phyloP scores from a whole-genome alignment of 2,888 invertebrate species.

The Oithona nana region DNA sequence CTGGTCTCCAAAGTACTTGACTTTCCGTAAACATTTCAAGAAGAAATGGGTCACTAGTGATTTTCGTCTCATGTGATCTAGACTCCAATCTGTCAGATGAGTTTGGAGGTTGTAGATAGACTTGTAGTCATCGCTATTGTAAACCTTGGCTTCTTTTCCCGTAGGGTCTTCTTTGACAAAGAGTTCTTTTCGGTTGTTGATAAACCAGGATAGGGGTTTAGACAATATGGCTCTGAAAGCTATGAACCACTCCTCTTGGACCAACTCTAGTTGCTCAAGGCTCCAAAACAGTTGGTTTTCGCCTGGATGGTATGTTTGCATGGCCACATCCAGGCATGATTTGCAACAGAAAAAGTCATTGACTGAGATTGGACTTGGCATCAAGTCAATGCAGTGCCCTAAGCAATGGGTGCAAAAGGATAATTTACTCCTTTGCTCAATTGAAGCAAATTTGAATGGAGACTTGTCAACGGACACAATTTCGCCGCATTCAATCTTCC shows the following conservation, averaged over 20 bases:
- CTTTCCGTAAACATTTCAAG: neutral
- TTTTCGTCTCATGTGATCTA: neutral
- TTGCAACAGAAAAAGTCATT: neutral
- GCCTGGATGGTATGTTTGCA: neutral
- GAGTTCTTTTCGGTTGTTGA: neutral
- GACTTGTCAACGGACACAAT: neutral
- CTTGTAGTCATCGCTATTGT: no score
- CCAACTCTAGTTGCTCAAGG: neutral
- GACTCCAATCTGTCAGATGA: neutral
- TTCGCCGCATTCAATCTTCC: neutral
- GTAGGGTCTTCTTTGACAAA: neutral
- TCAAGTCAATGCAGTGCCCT: neutral
- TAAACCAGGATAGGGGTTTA: neutral
- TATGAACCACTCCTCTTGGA: neutral
- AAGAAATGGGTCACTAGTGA: neutral
- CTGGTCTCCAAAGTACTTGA: neutral
- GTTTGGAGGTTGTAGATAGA: neutral
- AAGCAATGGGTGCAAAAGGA: slow-evolving; percentile 2
- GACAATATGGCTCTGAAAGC: neutral
- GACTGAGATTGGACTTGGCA: neutral
- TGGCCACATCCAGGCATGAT: neutral
- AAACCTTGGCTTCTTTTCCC: no score
- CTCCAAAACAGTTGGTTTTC: neutral
- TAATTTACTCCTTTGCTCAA: neutral
- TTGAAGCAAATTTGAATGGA: neutral